phyloP scores from a whole-genome alignment of 2,888 invertebrate species.

The Eupithecia dodoneata region DNA sequence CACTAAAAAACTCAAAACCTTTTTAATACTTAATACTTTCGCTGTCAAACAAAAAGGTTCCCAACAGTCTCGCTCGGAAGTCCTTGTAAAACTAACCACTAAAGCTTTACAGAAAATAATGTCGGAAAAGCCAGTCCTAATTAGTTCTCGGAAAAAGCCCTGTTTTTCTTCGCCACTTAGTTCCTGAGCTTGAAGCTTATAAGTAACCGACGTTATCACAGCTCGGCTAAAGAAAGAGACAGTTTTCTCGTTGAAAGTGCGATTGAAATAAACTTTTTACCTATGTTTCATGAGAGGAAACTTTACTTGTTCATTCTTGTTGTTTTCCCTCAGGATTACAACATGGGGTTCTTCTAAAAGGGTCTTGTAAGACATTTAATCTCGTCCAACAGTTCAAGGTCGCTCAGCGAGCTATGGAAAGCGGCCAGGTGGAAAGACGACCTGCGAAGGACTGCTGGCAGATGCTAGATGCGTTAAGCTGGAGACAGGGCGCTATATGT shows the following conservation, averaged over 20 bases:
- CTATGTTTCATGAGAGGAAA: not conserved
- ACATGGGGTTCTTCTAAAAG: no score
- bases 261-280: not conserved
- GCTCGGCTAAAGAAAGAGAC: constrained; percentile 59
- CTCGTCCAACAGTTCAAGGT: no score
- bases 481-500: no score
- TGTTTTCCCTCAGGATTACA: no score
- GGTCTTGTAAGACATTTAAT: no score
- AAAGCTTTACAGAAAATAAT: constrained; percentile 15
- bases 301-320: not conserved
- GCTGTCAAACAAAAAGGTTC: not conserved
- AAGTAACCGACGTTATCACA: constrained; percentile 30
- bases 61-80: constrained; percentile 1
- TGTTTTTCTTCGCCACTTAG: constrained; percentile 30
- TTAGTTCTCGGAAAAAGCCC: constrained; percentile 26
- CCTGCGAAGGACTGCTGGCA: no score
- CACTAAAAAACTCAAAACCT: not conserved
- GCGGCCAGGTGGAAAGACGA: no score
- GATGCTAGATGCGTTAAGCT: no score
- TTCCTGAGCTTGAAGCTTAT: constrained; percentile 17
- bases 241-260: constrained; percentile 47
- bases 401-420: no score
- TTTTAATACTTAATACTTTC: not conserved
- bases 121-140: constrained; percentile 17
- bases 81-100: constrained; percentile 21